These are phyloP conservation scores for Rhabdornis inornatus DNA, from an alignment of 2,113 vertebrate genomes.

Conservation along the genomic window DNA sequence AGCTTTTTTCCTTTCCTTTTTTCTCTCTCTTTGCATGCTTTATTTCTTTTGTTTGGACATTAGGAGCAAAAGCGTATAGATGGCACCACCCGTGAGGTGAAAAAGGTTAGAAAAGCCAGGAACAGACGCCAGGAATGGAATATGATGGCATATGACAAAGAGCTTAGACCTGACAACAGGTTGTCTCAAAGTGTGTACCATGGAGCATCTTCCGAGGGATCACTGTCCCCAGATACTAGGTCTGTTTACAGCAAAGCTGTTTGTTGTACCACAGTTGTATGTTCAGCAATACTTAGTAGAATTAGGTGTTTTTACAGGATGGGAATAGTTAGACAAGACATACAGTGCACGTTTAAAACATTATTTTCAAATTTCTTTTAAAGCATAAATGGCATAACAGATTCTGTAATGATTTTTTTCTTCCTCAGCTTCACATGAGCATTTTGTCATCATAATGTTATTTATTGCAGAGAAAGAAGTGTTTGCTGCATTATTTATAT, in stretches of 20 bases:
- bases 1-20: conserved; percentile 69
- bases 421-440: not conserved
- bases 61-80: conserved; percentile 96
- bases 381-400: not conserved
- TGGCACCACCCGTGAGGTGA: conserved; percentile 96
- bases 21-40: conserved; percentile 72
- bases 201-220: conserved; percentile 92
- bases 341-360: not conserved
- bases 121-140: conserved; percentile 99
- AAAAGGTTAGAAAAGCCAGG: conserved; percentile 98
- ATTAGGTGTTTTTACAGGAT: not conserved
- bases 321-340: not conserved
- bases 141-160: conserved; percentile 99
- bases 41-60: conserved; percentile 68
- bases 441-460: not conserved
- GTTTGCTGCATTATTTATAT: not conserved
- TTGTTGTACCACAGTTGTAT: not conserved
- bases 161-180: conserved; percentile 95
- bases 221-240: conserved; percentile 97
- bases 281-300: not conserved
- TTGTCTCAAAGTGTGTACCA: conserved; percentile 91
- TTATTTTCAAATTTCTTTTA: not conserved
- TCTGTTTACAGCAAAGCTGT: conserved; percentile 65
- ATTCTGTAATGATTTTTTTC: not conserved
- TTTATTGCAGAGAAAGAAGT: not conserved